A percentile compares a stretch with the other conserved stretches of the same genome.
Evolutionary conservation across 2,888 invertebrate species (phyloP).

Genomic region (Maniola hyperantus): DNA sequence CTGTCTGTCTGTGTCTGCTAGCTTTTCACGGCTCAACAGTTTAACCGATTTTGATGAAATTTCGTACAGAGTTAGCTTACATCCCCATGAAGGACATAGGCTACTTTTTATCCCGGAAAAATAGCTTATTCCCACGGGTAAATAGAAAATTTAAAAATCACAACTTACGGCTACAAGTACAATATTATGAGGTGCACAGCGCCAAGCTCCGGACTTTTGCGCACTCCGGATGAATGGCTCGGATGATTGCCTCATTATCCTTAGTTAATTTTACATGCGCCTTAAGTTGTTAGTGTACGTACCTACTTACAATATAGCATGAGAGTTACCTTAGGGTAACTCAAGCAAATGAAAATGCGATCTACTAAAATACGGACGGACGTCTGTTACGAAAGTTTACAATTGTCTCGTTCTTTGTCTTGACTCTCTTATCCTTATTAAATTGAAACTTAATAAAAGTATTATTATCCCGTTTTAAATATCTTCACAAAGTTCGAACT

Average conservation of each 20-base stretch:
- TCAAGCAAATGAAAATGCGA: background rate
- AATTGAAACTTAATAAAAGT: background rate
- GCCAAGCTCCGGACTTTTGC: constrained; percentile 1
- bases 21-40: too few relatives aligned
- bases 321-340: too few relatives aligned
- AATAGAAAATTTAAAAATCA: too few relatives aligned
- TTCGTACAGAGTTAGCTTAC: too few relatives aligned
- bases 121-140: too few relatives aligned
- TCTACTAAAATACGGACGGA: background rate
- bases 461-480: background rate
- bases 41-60: too few relatives aligned
- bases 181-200: too few relatives aligned
- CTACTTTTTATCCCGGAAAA: too few relatives aligned
- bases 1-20: too few relatives aligned
- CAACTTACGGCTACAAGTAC: too few relatives aligned
- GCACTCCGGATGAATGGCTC: constrained; percentile 49
- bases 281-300: constrained; percentile 39
- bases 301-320: background rate
- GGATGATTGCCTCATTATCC: constrained; percentile 55
- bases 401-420: background rate
- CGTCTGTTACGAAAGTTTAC: background rate
- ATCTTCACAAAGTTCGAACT: background rate
- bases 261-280: constrained; percentile 56
- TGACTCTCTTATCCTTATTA: background rate
- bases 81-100: too few relatives aligned